phyloP scores from a whole-genome alignment of 1,140 invertebrate genomes.

The Pentalonia nigronervosa region DNA sequence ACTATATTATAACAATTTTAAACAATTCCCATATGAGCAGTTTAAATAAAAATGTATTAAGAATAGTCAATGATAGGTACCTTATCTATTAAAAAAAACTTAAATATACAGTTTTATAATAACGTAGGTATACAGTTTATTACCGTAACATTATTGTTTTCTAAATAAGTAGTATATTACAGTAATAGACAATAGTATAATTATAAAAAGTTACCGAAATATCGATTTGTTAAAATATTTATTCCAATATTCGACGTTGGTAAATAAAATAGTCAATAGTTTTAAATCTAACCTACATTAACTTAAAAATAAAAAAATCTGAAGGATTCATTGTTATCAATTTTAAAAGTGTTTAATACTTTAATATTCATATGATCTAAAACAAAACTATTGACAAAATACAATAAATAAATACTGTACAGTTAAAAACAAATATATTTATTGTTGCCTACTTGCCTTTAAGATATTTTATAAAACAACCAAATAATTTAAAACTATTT shows the following conservation, averaged over 20 bases:
- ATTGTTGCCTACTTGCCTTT: neutral
- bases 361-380: neutral
- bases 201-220: neutral
- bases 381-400: neutral
- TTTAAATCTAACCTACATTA: neutral
- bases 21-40: neutral
- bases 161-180: neutral
- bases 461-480: neutral
- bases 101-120: too few species aligned
- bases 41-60: neutral
- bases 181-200: neutral
- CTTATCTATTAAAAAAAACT: neutral
- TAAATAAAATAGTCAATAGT: neutral
- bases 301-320: neutral
- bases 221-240: neutral
- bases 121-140: too few species aligned
- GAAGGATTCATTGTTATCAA: too few species aligned
- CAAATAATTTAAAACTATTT: neutral
- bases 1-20: neutral
- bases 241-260: neutral
- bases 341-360: too few species aligned
- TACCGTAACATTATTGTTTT: too few species aligned
- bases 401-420: neutral
- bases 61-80: neutral
- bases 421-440: neutral